Evolutionary conservation across 2,797 vertebrate genomes (phyloP), one percentile per base, ranked within the genome.

Genomic region (Gallinago stenura): DNA sequence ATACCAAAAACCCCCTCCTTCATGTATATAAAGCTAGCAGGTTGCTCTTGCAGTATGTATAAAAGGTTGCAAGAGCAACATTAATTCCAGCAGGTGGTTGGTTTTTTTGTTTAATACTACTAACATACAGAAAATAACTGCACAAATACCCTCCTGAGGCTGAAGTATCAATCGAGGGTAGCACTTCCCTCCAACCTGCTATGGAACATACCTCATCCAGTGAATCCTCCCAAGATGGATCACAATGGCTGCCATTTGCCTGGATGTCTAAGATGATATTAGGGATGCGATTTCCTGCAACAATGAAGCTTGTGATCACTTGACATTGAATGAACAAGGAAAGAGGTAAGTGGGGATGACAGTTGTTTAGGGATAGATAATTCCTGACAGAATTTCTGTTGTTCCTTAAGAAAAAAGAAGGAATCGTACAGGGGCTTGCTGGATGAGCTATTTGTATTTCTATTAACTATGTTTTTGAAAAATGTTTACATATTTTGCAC

Each of bases 191-290:
- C 22, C 48, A 37, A 20, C 12, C 4, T 1, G 0, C 48, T 75
- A 60, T 75, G 53, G n/a, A 54, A n/a, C 61, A 51, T 98, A 99
- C 99, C 99, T 99, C 98, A 37, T 98, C 97, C 84, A 99, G 84
- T 70, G 98, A 98, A 88, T 97, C 97, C 62, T 99, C 98, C 98
- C 98, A 98, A 46, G 98, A 98, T 57, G 98, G 98, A 68, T 98
- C 98, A 56, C 98, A 97, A 68, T 99, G 99, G 96, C 98, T 98
- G 66, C 98, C 98, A 64, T 98, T 99, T 73, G 98, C 97, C 57
- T 97, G 99, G 87, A 99, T 84, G 87, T 99, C 98, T 95, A 99
- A 97, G 95, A 99, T 96, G 81, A 99, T 97, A 76, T 94, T 98
- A 79, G 99, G 98, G 68, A 86, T 76, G 90, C 94, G 76, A 21